Percentiles rank a stretch among this genome's conserved stretches.
phyloP scores from a whole-genome alignment of 2,797 vertebrate genomes.

The Syndactyla subalaris region DNA sequence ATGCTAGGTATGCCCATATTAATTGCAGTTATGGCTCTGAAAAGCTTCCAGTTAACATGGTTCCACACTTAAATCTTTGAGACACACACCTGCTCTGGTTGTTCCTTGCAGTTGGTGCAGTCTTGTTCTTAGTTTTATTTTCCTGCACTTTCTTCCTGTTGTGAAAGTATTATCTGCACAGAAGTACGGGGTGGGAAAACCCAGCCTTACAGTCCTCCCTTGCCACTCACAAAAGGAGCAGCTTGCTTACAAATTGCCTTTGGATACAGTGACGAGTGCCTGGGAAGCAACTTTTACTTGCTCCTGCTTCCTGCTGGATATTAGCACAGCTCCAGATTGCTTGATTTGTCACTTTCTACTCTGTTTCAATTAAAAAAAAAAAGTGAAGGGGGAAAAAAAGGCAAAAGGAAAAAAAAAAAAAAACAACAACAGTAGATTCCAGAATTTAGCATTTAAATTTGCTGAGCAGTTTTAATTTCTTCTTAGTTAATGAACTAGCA shows the following conservation, averaged over 20 bases:
- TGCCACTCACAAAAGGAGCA: neutral
- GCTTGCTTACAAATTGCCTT: neutral
- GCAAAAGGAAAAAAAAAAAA: neutral
- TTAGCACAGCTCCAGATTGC: neutral
- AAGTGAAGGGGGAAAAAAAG: accelerated
- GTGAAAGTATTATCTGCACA: neutral
- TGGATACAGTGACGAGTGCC: neutral
- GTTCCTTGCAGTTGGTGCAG: accelerated
- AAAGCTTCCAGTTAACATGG: neutral
- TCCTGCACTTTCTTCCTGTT: neutral
- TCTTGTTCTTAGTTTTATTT: neutral
- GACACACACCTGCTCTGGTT: neutral
- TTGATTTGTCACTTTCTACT: neutral
- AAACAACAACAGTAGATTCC: neutral
- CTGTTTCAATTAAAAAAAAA: neutral
- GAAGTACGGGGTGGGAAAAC: neutral
- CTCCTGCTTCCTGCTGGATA: neutral
- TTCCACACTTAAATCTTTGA: neutral
- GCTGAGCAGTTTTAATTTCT: neutral
- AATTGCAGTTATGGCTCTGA: neutral
- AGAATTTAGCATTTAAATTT: neutral
- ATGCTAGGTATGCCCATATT: accelerated
- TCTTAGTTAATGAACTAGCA: neutral
- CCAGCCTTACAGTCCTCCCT: neutral
- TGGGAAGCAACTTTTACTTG: neutral